Percentiles rank a stretch among this genome's conserved stretches.
phyloP scores from a whole-genome alignment of 1,140 invertebrate genomes.

The Temnothorax curvispinosus region DNA sequence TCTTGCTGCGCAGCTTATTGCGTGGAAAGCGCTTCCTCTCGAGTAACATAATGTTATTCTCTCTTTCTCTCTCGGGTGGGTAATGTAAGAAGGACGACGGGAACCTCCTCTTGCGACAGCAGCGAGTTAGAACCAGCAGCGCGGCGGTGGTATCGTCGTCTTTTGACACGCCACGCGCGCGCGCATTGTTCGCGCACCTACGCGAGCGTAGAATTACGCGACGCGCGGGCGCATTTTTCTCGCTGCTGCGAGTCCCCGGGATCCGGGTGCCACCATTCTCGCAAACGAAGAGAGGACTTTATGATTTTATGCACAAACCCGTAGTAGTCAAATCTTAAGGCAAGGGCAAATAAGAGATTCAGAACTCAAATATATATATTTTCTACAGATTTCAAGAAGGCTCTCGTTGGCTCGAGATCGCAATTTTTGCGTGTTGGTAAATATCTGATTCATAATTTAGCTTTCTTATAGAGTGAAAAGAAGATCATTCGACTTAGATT shows the following conservation, averaged over 20 bases:
- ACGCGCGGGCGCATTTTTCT: constrained; percentile 22
- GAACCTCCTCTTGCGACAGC: constrained; percentile 42
- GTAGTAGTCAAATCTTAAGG: background rate
- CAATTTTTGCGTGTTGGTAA: background rate
- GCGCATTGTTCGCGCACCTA: constrained; percentile 48
- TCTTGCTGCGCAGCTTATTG: background rate
- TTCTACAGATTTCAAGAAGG: background rate
- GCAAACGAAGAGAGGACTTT: background rate
- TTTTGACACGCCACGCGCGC: constrained; percentile 53
- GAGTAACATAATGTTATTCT: constrained; percentile 12
- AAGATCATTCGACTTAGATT: background rate
- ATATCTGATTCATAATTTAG: background rate
- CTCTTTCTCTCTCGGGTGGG: background rate
- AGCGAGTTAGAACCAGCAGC: constrained; percentile 5
- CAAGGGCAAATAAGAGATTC: background rate
- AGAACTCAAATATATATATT: background rate
- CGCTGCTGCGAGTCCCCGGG: background rate
- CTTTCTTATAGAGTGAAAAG: background rate
- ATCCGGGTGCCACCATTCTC: constrained; percentile 21
- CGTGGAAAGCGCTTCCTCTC: background rate
- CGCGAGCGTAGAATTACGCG: constrained; percentile 49
- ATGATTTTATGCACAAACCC: background rate
- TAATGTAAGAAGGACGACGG: constrained; percentile 52
- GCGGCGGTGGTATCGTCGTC: constrained; percentile 22
- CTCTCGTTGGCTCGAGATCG: background rate